Evolutionary conservation across 2,888 invertebrate species (phyloP).

Genomic region (Drosophila anomelani): DNA sequence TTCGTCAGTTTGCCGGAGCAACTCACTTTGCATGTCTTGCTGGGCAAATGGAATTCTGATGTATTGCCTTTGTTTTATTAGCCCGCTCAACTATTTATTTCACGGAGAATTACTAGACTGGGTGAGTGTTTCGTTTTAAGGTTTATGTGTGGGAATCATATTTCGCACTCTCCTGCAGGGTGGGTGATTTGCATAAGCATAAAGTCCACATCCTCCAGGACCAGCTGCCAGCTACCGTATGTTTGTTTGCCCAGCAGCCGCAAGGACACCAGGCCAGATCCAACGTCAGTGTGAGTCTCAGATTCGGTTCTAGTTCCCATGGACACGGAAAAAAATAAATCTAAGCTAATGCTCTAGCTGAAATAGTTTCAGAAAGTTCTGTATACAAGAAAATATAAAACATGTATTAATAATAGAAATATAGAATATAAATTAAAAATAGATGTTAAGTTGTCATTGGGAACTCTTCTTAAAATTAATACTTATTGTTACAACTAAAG

Average conservation of each 20-base stretch:
- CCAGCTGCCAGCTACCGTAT: slow-evolving; percentile 37
- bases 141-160: slow-evolving; percentile 70
- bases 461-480: too few species aligned
- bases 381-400: neutral
- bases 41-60: slow-evolving; percentile 70
- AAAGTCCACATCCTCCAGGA: slow-evolving; percentile 61
- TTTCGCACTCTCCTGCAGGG: slow-evolving; percentile 75
- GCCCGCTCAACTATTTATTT: slow-evolving; percentile 50
- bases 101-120: slow-evolving; percentile 27
- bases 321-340: neutral
- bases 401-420: neutral
- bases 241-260: slow-evolving; percentile 40
- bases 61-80: slow-evolving; percentile 52
- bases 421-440: too few species aligned
- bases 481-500: too few species aligned
- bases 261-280: slow-evolving; percentile 31
- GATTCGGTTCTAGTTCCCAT: neutral
- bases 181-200: slow-evolving; percentile 77
- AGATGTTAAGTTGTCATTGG: neutral
- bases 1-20: slow-evolving; percentile 22
- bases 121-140: slow-evolving; percentile 54
- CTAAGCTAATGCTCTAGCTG: neutral
- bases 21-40: slow-evolving; percentile 47
- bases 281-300: neutral
- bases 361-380: too few species aligned